Conservation (phyloP, 2,113 vertebrate species). For the Mustelus asterias region DNA sequence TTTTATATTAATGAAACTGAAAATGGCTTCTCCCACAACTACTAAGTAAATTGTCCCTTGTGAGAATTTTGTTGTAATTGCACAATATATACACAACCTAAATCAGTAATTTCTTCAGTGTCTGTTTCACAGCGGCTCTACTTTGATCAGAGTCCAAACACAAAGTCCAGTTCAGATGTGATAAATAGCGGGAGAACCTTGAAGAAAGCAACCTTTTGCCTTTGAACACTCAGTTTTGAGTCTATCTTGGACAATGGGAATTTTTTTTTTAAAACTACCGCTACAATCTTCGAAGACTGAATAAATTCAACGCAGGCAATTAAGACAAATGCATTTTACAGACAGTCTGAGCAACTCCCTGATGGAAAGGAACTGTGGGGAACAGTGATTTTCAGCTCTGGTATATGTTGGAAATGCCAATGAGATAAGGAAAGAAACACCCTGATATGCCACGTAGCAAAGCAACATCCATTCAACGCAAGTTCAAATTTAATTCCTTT, state of each 20-base stretch:
- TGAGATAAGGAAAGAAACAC: background rate
- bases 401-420: conserved; percentile 20
- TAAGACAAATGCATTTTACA: conserved; percentile 20
- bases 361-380: background rate
- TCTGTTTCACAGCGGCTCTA: background rate
- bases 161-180: background rate
- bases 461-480: background rate
- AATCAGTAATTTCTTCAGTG: conserved; percentile 24
- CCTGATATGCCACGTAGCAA: background rate
- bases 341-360: background rate
- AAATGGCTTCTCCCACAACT: conserved; percentile 29
- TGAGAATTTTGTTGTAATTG: conserved; percentile 36
- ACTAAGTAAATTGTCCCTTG: conserved; percentile 29
- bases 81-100: background rate
- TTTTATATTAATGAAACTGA: conserved; percentile 29
- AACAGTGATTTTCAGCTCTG: conserved; percentile 12
- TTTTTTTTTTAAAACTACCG: background rate
- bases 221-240: background rate
- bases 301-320: background rate
- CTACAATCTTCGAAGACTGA: background rate
- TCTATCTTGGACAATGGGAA: background rate
- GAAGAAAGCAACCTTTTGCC: background rate
- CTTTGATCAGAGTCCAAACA: background rate
- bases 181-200: background rate
- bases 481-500: conserved; percentile 9